Evolutionary conservation across 1,140 invertebrate genomes (phyloP), one percentile per base, ranked within the genome.

Genomic region (Cydia fagiglandana): DNA sequence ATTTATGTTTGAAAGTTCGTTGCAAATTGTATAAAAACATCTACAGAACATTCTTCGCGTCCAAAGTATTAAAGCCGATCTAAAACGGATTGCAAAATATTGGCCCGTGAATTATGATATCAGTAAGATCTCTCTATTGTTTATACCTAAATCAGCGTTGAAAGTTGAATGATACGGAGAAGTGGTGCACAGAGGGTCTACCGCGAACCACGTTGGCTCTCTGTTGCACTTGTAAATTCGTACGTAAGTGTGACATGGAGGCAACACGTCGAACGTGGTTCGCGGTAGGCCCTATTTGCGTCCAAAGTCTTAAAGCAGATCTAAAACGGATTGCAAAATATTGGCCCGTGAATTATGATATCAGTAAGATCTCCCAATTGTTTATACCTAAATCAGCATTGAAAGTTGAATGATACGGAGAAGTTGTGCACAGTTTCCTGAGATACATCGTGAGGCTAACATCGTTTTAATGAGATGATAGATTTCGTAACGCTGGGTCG

Each of bases 401-500:
- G 66, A 41, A 70, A 70, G 66, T 70, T 70, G 66, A 41, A 70
- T 70, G 15, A 24, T 24, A 61, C 20, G 56, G 56, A 20, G n/a
- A 20, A n/a, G 34, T 41, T 38, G 34, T 45, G n/a, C 9, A 70
- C 20, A 70, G 66, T 70, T 70, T 70, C 9, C 13, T 34, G 64
- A 68, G 64, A 34, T 68, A 68, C 66, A 41, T 45, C 66, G 66
- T 45, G 66, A 70, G 66, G 24, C 66, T 45, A 70, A 70, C 66
- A 70, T 70, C 38, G 66, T 70, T 70, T 45, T 70, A 70, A 70
- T 70, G 66, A 70, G 66, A 70, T 45, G 66, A 70, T 70, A 70
- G 66, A 70, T 70, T 70, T 70, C 66, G 66, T 70, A 70, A 70
- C 66, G 66, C 34, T 38, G 66, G 30, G 73, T 74, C 73, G 73